Evolutionary conservation across 1,140 invertebrate species (phyloP), one percentile per base, ranked within the genome.

Genomic region (Bombus ignitus): DNA sequence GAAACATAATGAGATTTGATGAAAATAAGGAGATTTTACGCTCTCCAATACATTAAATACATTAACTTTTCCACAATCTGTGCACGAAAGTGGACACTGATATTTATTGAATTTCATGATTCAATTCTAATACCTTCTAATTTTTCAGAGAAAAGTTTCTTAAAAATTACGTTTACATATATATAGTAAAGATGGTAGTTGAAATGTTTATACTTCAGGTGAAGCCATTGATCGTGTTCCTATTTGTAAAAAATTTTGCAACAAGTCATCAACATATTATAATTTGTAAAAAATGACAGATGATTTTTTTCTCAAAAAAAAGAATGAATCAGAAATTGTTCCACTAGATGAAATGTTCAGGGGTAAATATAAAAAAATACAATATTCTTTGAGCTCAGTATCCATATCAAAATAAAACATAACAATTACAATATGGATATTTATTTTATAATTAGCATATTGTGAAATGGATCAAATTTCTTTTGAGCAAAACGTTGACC

Each of bases 391-490:
- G 32, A 37, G 3, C 22, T 37, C 22, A 68, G 2, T 68, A 25
- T 22, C 10, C 65, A 15, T 57, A 70, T 12, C n/a, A 53, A 28
- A 18, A 75, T 18, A 22, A 39, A 28, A 42, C 39, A 39, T 82
- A 68, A 12, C 9, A 37, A 68, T 28, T 35, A 75, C 72, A 32
- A 57, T 62, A 59, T 32, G 3, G 6, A 47, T 37, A 32, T 79
- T 70, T 68, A 57, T 42, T 53, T 72, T 62, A 79, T 39, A 79
- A 13, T 37, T 66, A 93, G 90, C 88, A 37, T 93, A 93, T 74
- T 93, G 92, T 68, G 65, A 83, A 53, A 84, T 93, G 88, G 91
- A 94, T 87, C 82, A 87, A 42, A n/a, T 93, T 32, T 92, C 92
- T 2, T 75, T 81, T 8, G 53, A 72, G 0, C 74, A 78, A 70